A percentile compares a stretch with the other conserved stretches of the same genome.
Conservation (phyloP, 2,888 invertebrate genomes). For the Axea sp. region DNA sequence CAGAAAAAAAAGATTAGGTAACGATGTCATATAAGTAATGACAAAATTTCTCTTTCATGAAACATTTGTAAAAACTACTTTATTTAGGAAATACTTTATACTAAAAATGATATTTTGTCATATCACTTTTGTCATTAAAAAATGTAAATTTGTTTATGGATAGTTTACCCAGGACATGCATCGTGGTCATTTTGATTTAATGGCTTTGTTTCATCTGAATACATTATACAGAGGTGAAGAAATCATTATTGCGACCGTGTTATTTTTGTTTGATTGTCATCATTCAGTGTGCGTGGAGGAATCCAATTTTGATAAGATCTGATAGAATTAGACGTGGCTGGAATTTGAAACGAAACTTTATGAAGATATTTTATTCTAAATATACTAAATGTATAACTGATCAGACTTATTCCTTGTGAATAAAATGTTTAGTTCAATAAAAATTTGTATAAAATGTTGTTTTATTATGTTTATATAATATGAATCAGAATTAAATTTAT, state of each 20-base stretch:
- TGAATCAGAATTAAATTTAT: too few species aligned
- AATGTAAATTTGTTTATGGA: not conserved
- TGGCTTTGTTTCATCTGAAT: slow-evolving; percentile 2
- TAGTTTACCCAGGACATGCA: not conserved
- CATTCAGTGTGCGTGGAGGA: not conserved
- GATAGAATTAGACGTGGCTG: slow-evolving; percentile 4
- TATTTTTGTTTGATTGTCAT: slow-evolving; percentile 14
- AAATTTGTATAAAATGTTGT: too few species aligned
- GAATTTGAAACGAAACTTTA: slow-evolving; percentile 1
- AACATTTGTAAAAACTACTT: too few species aligned
- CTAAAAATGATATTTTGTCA: not conserved
- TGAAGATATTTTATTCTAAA: not conserved
- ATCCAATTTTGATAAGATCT: slow-evolving; percentile 17
- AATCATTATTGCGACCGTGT: slow-evolving; percentile 12
- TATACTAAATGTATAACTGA: too few species aligned
- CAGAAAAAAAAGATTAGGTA: too few species aligned
- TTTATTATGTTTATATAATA: too few species aligned
- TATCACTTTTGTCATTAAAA: not conserved
- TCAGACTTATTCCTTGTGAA: too few species aligned
- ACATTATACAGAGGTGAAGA: slow-evolving; percentile 14
- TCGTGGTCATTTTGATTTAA: slow-evolving; percentile 3
- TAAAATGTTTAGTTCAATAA: too few species aligned
- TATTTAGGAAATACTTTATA: too few species aligned
- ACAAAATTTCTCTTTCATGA: too few species aligned
- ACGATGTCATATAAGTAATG: too few species aligned